A percentile compares a stretch with the other conserved stretches of the same genome.
Evolutionary conservation across 2,113 vertebrate species (phyloP).

Genomic region (Oncorhynchus mykiss): DNA sequence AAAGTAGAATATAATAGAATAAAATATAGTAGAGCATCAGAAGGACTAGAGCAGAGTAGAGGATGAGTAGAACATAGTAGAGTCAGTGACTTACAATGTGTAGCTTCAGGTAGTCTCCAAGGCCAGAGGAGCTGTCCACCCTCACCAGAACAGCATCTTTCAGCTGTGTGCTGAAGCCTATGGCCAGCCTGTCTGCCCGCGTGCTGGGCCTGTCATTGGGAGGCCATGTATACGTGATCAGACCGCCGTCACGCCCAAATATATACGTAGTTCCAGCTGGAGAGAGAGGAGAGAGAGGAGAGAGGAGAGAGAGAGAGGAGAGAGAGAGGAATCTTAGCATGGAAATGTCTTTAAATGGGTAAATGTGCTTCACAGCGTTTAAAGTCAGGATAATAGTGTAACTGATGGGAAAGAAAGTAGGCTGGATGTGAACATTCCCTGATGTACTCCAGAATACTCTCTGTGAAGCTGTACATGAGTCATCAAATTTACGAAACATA

Average conservation of each 20-base stretch:
- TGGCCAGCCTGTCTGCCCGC: slow-evolving; percentile 93
- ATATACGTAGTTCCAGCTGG: slow-evolving; percentile 97
- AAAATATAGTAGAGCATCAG: too few species aligned
- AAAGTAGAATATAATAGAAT: too few species aligned
- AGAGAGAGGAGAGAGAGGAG: slow-evolving; percentile 20
- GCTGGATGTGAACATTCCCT: too few species aligned
- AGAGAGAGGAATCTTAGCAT: neutral
- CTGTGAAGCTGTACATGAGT: neutral
- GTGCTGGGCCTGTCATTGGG: slow-evolving; percentile 97
- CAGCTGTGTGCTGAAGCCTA: slow-evolving; percentile 97
- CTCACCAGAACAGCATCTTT: slow-evolving; percentile 94
- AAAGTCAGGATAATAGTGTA: too few species aligned
- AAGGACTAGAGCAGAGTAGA: too few species aligned
- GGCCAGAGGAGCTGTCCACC: slow-evolving; percentile 95
- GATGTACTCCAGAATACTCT: neutral
- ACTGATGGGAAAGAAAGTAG: too few species aligned
- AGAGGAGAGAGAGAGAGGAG: slow-evolving; percentile 19
- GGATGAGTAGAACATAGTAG: neutral
- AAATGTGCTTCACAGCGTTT: too few species aligned
- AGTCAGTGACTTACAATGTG: slow-evolving; percentile 90
- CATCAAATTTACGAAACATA: slow-evolving; percentile 33
- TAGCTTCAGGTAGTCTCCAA: slow-evolving; percentile 98
- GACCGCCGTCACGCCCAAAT: slow-evolving; percentile 96
- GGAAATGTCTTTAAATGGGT: too few species aligned
- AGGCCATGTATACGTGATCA: slow-evolving; percentile 98